Conservation (phyloP, 2,888 invertebrate species). For the Strigamia crassipes region DNA sequence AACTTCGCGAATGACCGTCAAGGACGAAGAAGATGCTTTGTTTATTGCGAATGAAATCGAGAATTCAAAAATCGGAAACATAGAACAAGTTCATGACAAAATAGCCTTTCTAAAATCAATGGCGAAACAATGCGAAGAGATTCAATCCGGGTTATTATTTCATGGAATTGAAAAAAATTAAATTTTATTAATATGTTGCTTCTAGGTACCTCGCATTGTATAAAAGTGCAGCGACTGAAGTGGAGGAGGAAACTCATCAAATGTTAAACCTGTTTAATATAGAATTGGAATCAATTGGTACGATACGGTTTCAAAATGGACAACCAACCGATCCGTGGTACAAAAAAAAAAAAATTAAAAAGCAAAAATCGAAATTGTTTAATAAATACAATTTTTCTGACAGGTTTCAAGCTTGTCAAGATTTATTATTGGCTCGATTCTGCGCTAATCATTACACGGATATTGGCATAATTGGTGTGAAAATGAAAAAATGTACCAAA, state of each 20-base stretch:
- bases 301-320: neutral
- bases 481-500: conserved; percentile 3
- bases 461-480: neutral
- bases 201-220: neutral
- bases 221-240: neutral
- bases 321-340: neutral
- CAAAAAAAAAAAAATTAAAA: neutral
- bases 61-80: neutral
- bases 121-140: neutral
- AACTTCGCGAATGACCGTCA: neutral
- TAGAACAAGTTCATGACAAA: neutral
- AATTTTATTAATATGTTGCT: neutral
- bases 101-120: neutral
- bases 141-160: neutral
- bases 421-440: conserved; percentile 39
- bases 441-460: conserved; percentile 7
- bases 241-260: neutral
- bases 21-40: neutral
- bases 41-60: neutral
- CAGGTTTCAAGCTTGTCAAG: conserved; percentile 31
- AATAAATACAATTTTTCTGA: neutral
- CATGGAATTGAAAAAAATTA: neutral
- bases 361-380: neutral
- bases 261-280: neutral
- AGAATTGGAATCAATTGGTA: conserved; percentile 14